phyloP scores from a whole-genome alignment of 2,797 vertebrate genomes.

The Alca torda region DNA sequence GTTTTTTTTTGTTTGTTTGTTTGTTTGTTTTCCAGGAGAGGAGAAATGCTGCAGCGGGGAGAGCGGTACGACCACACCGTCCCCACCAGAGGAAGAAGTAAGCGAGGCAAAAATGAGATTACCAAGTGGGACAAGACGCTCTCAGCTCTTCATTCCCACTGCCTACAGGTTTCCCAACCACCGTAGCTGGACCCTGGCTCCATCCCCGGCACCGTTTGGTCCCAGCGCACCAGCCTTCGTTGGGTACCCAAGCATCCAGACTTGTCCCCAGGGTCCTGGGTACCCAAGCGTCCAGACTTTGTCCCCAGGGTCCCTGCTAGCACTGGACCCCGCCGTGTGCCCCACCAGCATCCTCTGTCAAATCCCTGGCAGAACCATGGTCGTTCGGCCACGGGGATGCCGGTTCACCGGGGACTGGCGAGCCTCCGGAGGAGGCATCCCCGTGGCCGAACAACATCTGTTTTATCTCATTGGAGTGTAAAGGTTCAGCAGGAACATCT shows the following conservation, averaged over 20 bases:
- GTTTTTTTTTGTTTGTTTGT: too few relatives aligned
- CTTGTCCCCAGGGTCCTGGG: too few relatives aligned
- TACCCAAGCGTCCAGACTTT: too few relatives aligned
- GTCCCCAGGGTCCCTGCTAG: neutral
- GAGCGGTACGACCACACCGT: neutral
- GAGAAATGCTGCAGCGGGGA: neutral
- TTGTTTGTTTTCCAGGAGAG: neutral
- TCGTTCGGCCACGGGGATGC: accelerated
- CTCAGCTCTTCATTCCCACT: neutral
- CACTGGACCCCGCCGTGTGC: accelerated
- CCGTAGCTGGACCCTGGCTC: accelerated
- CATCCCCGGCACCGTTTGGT: accelerated
- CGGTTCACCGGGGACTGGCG: accelerated
- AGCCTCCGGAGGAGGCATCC: neutral
- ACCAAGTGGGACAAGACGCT: neutral
- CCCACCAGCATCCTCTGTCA: neutral
- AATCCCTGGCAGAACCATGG: accelerated
- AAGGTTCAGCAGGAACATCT: neutral
- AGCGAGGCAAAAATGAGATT: neutral
- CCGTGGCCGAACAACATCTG: accelerated
- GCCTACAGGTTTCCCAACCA: neutral
- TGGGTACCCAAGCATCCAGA: neutral
- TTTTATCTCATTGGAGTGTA: neutral
- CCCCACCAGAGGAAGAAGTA: neutral
- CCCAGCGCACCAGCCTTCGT: accelerated